Percentiles rank a stretch among this genome's conserved stretches.
phyloP scores from a whole-genome alignment of 2,113 vertebrate genomes.

The Catharus minimus region DNA sequence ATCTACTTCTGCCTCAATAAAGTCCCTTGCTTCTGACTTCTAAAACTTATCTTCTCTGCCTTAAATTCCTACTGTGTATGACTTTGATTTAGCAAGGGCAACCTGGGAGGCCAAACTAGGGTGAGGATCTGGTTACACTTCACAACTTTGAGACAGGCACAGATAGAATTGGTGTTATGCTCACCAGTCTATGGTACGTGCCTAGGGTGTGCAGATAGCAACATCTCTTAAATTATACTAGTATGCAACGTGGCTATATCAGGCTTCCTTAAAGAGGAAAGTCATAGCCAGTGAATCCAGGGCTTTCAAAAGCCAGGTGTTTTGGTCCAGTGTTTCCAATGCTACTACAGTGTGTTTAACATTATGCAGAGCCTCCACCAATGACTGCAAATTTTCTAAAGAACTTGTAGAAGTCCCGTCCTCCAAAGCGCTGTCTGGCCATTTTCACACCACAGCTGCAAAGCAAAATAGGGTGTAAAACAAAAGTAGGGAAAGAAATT shows the following conservation, averaged over 20 bases:
- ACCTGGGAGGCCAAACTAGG: neutral
- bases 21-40: neutral
- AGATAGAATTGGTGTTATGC: neutral
- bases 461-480: neutral
- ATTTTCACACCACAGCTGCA: neutral
- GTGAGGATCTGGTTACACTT: neutral
- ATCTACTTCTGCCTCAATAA: neutral
- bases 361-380: neutral
- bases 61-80: neutral
- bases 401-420: neutral
- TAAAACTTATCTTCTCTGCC: neutral
- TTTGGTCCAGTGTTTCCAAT: neutral
- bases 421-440: neutral
- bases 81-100: neutral
- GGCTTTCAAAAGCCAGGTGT: neutral
- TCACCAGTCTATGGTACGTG: fast-evolving
- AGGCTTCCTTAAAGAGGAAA: neutral
- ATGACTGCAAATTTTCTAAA: neutral
- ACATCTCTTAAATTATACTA: fast-evolving
- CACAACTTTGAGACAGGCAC: neutral
- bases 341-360: neutral
- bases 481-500: neutral
- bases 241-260: fast-evolving
- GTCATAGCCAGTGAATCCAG: neutral
- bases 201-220: neutral